Evolutionary conservation across 2,113 vertebrate species (phyloP), one percentile per base, ranked within the genome.

Genomic region (Eubucco bourcierii): DNA sequence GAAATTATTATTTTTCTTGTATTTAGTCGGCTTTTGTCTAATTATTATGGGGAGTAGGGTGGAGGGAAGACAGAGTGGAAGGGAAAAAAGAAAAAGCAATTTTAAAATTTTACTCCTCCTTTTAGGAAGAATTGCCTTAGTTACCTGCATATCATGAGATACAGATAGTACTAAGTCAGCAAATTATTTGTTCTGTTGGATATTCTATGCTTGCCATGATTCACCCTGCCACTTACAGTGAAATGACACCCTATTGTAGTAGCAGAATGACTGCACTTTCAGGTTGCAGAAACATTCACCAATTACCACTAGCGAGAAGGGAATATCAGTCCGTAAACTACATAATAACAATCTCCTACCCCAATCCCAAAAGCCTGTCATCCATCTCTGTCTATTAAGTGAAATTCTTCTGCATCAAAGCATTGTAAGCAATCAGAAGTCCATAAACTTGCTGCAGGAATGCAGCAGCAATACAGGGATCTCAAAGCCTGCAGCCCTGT

Each of bases 111-210:
- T 87, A 87, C 79, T 84, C 46, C 41, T 90, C 4, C 66, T 81
- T 95, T 89, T 63, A 84, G 55, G 60, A 93, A 95, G 91, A 89
- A 85, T 31, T 84, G 75, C 79, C 56, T 87, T 92, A 73, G 71
- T 84, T 91, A 82, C 87, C 72, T 70, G 82, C 71, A 80, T 80
- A 92, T 85, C 75, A 73, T 85, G 84, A 90, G 81, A 80, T 58
- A 81, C 71, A 94, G 67, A 82, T 61, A 91, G 79, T 29, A 85
- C 91, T 63, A 95, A 92, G 90, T 94, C 94, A 94, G 93, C 94
- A 96, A 82, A 95, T 87, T 74, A 84, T 79, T 87, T 87, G 78
- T 94, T 94, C 64, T 85, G 67, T 52, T 60, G 53, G 76, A 52
- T 85, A 14, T 52, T 72, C 64, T 73, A 72, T 63, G 58, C 60